Base-by-base conservation (phyloP, 2,888 invertebrate species). In the Cacoxenus indagator region DNA sequence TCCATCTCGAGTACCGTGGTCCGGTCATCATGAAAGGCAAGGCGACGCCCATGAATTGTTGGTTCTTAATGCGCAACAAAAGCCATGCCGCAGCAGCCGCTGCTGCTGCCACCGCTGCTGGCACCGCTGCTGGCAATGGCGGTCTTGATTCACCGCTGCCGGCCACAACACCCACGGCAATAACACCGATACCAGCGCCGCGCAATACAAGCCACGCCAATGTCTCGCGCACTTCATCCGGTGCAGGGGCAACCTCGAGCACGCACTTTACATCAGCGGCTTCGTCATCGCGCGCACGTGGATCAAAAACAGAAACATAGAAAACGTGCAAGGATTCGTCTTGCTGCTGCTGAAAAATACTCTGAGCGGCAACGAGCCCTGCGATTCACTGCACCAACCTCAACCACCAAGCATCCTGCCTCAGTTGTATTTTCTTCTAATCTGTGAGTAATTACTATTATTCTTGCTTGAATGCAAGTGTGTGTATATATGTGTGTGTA, bases 21-120 rank as follows among this genome's bases (percentile, higher is more conserved):
- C 95, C 95, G 70, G 92, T 97, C 17, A 90, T 91, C 27, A 97
- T 97, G 97, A 97, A 97, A 89, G 97, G 97, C 62, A 96, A 96
- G 87, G 93, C 95, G 3, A 95, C 96, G 72, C 96, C 97, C 1
- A 97, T 97, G 96, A 93, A 96, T 85, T 95, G 96, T 22, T 97
- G 96, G 94, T 95, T 96, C 89, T 89, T 97, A 66, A 92, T 92
- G 70, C 84, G 87, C 71, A 86, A 85, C 74, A 74, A 74, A 48
- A 77, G 69, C 69, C 70, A 73, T 43, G 77, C 71, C 70, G 79
- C 70, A 72, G 74, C 67, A 45, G 71, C 74, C 67, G 73, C 73
- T 67, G 72, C 64, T 72, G 74, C 72, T 55, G 72, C 71, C 57
- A 73, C 69, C 8, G 65, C 26, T 22, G 73, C 82, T 45, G 83